phyloP scores from a whole-genome alignment of 2,113 vertebrate species.

The Centrocercus urophasianus region DNA sequence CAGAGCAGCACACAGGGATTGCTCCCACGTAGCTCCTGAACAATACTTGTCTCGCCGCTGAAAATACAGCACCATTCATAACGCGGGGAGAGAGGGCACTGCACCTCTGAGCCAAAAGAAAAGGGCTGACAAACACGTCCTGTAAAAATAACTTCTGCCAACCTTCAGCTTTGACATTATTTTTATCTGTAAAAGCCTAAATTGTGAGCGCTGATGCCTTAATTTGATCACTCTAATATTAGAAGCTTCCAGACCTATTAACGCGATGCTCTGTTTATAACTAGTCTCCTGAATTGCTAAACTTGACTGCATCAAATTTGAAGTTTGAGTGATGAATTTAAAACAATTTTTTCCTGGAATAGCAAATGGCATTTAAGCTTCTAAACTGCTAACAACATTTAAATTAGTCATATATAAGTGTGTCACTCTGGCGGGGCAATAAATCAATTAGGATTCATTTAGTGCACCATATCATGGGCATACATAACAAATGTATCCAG shows the following conservation, averaged over 20 bases:
- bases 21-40: neutral
- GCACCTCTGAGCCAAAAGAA: neutral
- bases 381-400: conserved; percentile 64
- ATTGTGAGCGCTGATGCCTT: conserved; percentile 66
- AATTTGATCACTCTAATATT: conserved; percentile 66
- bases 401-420: conserved; percentile 66
- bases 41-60: neutral
- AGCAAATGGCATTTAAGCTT: conserved; percentile 46
- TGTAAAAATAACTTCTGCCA: conserved; percentile 33
- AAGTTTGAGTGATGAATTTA: conserved; percentile 68
- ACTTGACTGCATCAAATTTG: conserved; percentile 56
- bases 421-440: conserved; percentile 62
- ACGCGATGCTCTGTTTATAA: conserved; percentile 54
- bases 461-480: conserved; percentile 62
- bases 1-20: neutral
- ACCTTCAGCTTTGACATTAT: conserved; percentile 40
- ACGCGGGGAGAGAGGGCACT: neutral
- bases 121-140: conserved; percentile 12
- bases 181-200: conserved; percentile 69
- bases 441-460: conserved; percentile 81
- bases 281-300: conserved; percentile 59
- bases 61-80: conserved; percentile 3
- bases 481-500: conserved; percentile 66
- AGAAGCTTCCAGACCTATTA: conserved; percentile 71
- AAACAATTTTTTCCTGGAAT: conserved; percentile 39